phyloP scores from a whole-genome alignment of 1,140 invertebrate species.

The Drosophila repleta region DNA sequence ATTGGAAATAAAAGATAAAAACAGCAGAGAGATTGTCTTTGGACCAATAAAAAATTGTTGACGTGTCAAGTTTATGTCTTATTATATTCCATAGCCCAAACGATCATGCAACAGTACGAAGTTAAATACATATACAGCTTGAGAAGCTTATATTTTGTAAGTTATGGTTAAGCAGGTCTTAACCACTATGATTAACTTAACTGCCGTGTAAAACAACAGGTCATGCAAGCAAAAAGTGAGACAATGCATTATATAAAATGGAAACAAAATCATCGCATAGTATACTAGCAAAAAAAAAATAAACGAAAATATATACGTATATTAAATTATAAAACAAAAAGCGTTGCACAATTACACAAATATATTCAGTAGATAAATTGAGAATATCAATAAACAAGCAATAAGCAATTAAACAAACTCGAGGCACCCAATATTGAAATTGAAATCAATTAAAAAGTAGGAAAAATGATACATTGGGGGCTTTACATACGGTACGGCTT shows the following conservation, averaged over 20 bases:
- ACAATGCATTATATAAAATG: constrained; percentile 55
- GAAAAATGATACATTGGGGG: constrained; percentile 2
- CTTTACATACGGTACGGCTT: constrained; percentile 76
- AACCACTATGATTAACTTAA: constrained; percentile 48
- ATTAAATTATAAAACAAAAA: constrained; percentile 10
- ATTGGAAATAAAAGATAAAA: too few species aligned
- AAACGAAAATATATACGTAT: too few species aligned
- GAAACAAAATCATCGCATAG: constrained; percentile 12
- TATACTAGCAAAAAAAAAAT: constrained; percentile 20
- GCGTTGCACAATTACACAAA: constrained; percentile 23
- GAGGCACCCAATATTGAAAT: constrained; percentile 48
- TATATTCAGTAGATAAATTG: constrained; percentile 46
- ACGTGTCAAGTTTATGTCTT: too few species aligned
- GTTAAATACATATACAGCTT: too few species aligned
- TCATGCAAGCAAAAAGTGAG: constrained; percentile 54
- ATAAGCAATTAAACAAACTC: constrained; percentile 43
- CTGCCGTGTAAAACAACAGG: not conserved
- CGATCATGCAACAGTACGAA: too few species aligned
- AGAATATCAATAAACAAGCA: constrained; percentile 12
- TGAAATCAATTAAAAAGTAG: constrained; percentile 64
- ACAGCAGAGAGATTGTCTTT: too few species aligned
- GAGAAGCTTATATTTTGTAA: too few species aligned
- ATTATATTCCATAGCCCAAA: too few species aligned
- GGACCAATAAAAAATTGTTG: too few species aligned
- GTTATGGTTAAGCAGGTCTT: constrained; percentile 38